These are phyloP conservation scores for Archaeoteleia sp. DNA, from an alignment of 2,888 invertebrate species.

Conservation along the genomic window DNA sequence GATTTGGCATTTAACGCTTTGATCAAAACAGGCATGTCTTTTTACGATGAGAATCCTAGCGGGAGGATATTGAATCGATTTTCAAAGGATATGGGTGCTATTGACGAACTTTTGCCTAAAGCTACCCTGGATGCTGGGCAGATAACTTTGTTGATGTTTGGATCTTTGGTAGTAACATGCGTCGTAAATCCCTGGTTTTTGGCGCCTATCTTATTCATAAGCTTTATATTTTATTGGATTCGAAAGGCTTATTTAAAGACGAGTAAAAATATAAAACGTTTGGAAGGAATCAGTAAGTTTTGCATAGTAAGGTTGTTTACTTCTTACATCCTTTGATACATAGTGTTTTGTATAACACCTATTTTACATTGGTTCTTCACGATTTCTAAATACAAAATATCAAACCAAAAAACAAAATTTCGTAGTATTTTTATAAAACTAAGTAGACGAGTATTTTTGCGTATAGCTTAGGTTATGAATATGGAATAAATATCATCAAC, in stretches of 20 bases:
- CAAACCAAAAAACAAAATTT: too few species aligned
- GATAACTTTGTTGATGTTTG: constrained; percentile 75
- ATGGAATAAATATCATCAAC: too few species aligned
- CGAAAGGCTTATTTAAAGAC: constrained; percentile 81
- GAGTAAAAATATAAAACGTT: constrained; percentile 83
- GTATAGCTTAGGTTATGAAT: too few species aligned
- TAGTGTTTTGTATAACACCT: too few species aligned
- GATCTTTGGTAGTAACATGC: constrained; percentile 80
- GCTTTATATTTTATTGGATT: constrained; percentile 78
- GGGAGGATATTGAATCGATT: constrained; percentile 88
- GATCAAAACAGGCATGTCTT: constrained; percentile 79
- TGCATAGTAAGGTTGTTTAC: constrained; percentile 2
- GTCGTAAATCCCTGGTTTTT: constrained; percentile 79
- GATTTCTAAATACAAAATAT: too few species aligned
- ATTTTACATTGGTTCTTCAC: too few species aligned
- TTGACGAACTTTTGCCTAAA: constrained; percentile 85
- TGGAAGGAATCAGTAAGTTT: constrained; percentile 80
- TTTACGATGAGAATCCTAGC: constrained; percentile 90
- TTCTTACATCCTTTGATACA: background rate
- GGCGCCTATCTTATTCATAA: constrained; percentile 78
- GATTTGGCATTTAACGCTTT: constrained; percentile 77
- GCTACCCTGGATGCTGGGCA: constrained; percentile 79
- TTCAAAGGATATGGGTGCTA: constrained; percentile 88
- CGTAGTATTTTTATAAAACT: too few species aligned
- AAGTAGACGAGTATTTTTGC: too few species aligned